Base-by-base conservation (phyloP, 2,888 invertebrate species). In the Tetrapedia diversipes region DNA sequence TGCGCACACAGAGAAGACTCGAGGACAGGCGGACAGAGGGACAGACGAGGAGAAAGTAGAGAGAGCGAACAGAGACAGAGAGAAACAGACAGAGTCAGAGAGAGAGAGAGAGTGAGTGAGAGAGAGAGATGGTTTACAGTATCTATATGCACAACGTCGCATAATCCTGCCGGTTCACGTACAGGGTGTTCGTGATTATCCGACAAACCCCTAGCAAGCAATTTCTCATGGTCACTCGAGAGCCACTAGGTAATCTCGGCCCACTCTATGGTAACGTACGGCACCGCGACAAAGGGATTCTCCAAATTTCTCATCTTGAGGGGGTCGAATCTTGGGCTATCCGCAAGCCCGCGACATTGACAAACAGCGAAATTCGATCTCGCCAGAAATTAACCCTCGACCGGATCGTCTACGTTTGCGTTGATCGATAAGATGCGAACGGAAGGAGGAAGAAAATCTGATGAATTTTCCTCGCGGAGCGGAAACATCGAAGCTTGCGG, bases 131-230 rank as follows among this genome's bases (percentile, higher is more conserved):
- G 53, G 77, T 64, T 77, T 77, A 60, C 68, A 70, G 71, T 71
- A 77, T 73, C 73, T 81, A 79, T 83, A 77, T 76, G 79, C 81
- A 68, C 69, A 80, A 68, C 64, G 77, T 83, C 76, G 83, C 83
- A 79, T 83, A 83, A 83, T 83, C 83, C 81, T 69, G 59, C 74
- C 72, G 80, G 83, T 83, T 83, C 83, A 83, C 83, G 79, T 83
- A 83, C 80, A 80, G 83, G 82, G 84, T 84, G 84, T 84, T 82
- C 84, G 84, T 79, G 84, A 84, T 84, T 83, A 83, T 84, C 84
- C 83, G 78, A 81, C 81, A 82, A n/a, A n/a, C 78, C 82, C 83
- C 78, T 77, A 80, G 78, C 82, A 81, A 83, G 83, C 83, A 83
- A 84, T 84, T 82, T 84, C 84, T 83, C 84, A 82, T 83, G 84